Conservation (phyloP, 2,888 invertebrate species). For the Tachystola acroxantha region DNA sequence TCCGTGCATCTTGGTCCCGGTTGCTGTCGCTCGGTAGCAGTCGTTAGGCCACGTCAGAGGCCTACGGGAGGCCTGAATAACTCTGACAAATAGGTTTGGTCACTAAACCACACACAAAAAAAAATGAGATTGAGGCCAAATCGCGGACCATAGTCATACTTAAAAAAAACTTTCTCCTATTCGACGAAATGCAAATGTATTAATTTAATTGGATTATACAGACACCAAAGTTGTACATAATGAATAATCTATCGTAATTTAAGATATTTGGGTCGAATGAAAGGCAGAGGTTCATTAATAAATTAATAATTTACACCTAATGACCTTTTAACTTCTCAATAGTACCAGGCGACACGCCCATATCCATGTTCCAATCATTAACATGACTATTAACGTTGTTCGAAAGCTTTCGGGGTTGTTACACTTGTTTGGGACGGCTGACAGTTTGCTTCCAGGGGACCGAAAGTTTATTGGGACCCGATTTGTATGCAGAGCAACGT, state of each 20-base stretch:
- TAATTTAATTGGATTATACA: too few relatives aligned
- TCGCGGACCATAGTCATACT: too few relatives aligned
- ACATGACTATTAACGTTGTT: slow-evolving; percentile 31
- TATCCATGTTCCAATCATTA: slow-evolving; percentile 28
- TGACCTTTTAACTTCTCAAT: slow-evolving; percentile 14
- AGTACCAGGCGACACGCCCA: slow-evolving; percentile 2
- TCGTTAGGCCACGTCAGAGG: too few relatives aligned
- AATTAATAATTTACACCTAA: slow-evolving; percentile 10
- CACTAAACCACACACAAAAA: too few relatives aligned
- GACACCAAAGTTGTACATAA: background rate
- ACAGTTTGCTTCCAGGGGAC: slow-evolving; percentile 45
- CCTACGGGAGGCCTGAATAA: too few relatives aligned
- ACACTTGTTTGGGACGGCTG: slow-evolving; percentile 29
- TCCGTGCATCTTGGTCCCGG: too few relatives aligned
- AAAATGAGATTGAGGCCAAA: too few relatives aligned
- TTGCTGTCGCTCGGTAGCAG: too few relatives aligned
- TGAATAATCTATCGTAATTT: slow-evolving; percentile 6
- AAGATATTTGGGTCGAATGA: slow-evolving; percentile 5
- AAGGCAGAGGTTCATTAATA: slow-evolving; percentile 13
- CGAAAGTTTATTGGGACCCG: slow-evolving; percentile 42
- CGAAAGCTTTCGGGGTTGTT: slow-evolving; percentile 12
- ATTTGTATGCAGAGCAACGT: slow-evolving; percentile 29
- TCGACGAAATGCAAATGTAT: too few relatives aligned
- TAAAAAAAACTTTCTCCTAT: too few relatives aligned
- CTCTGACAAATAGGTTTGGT: too few relatives aligned